phyloP scores from a whole-genome alignment of 2,888 invertebrate species.

The Mesorhabditis spiculigera region DNA sequence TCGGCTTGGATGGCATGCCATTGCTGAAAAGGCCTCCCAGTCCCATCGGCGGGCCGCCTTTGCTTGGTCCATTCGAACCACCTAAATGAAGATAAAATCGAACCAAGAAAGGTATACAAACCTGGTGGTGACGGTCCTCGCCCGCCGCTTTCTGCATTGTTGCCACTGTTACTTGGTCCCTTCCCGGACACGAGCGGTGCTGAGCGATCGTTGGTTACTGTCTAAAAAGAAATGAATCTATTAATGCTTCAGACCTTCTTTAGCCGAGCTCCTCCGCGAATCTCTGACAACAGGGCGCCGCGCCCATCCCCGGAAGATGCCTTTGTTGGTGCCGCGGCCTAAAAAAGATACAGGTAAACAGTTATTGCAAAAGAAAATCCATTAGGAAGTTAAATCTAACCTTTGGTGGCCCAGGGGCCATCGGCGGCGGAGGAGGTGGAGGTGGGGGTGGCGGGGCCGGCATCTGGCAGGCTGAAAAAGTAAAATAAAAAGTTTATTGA shows the following conservation, averaged over 20 bases:
- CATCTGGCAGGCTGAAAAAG: too few species aligned
- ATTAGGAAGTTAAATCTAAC: too few species aligned
- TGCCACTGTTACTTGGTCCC: not conserved
- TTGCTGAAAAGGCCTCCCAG: not conserved
- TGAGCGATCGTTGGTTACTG: not conserved
- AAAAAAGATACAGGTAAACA: not conserved
- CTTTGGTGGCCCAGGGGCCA: not conserved
- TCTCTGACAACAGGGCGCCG: not conserved
- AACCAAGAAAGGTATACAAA: not conserved
- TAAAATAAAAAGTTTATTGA: not conserved
- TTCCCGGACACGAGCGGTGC: not conserved
- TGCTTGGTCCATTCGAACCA: not conserved
- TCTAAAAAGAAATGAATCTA: not conserved
- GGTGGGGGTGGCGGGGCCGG: constrained; percentile 2
- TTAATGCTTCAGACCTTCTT: constrained; percentile 4
- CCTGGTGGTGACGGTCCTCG: not conserved
- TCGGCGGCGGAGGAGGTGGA: constrained; percentile 1
- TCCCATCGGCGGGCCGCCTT: not conserved
- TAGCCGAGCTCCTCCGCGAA: not conserved
- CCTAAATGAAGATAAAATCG: not conserved
- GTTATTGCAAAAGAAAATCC: not conserved
- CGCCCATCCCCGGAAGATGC: not conserved
- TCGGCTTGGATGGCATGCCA: constrained; percentile 4
- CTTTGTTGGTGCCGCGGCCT: not conserved
- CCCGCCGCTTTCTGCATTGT: constrained; percentile 1